Base-by-base conservation (phyloP, 2,113 vertebrate species). In the Pangasianodon gigas region DNA sequence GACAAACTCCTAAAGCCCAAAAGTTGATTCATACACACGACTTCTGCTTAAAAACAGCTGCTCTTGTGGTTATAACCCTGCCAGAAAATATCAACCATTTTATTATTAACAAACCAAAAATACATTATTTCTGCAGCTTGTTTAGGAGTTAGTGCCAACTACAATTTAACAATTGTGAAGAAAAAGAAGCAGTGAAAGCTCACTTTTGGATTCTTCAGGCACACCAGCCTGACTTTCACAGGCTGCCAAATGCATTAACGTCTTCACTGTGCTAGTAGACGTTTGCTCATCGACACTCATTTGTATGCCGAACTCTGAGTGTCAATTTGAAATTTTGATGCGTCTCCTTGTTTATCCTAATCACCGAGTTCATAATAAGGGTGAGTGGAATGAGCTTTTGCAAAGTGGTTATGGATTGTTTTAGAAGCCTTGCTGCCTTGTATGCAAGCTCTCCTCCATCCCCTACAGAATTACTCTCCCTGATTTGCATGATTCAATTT, bases 401-500 rank as follows among this genome's bases (percentile, higher is more conserved):
- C 58, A 88, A 85, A 85, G 84, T 65, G 71, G 71, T 85, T 87
- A 77, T 46, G 54, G 54, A 85, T 89, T 85, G 74, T 56, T 71
- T 67, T 52, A 88, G 69, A 80, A 54, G 75, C 52, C 9, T 84
- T 84, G 51, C 77, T 29, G 46, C 67, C 81, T 46, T 77, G 82
- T 74, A 29, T 26, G 54, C 32, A 37, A 46, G 54, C 52, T 52
- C 37, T 44, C 52, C 41, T 21, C 26, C 60, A 85, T 48, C 26
- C 84, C 41, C 44, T n/a, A 46, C 84, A 48, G 60, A 85, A 85
- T 85, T 58, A 84, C 60, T 85, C 88, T 46, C 51, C 69, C 67
- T 85, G 18, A 85, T 89, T 85, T 89, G 88, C 88, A 89, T 85
- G 41, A 85, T 89, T 89, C 67, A 89, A 85, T 89, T 89, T 89